phyloP scores from a whole-genome alignment of 2,113 vertebrate genomes.

The Diphyllodes magnificus region DNA sequence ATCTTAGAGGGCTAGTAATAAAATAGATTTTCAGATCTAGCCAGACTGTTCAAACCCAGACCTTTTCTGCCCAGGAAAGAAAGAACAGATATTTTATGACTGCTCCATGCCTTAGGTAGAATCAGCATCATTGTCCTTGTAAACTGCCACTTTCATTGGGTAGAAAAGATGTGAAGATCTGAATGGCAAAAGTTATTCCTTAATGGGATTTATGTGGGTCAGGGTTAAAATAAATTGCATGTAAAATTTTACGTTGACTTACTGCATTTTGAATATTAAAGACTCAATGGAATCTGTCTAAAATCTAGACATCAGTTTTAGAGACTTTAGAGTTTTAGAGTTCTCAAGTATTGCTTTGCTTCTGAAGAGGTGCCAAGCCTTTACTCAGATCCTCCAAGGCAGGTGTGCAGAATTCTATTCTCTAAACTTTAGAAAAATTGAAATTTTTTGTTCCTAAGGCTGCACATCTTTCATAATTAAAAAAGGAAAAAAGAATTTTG shows the following conservation, averaged over 20 bases:
- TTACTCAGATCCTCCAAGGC: neutral
- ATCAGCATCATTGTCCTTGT: neutral
- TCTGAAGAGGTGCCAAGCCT: neutral
- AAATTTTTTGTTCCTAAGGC: neutral
- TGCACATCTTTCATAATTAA: neutral
- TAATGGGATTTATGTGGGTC: neutral
- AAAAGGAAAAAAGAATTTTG: neutral
- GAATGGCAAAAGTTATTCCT: neutral
- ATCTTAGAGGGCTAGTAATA: neutral
- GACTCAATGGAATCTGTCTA: neutral
- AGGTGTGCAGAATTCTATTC: neutral
- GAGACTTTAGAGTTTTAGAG: neutral
- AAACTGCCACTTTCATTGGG: neutral
- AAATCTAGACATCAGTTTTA: neutral
- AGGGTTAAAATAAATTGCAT: neutral
- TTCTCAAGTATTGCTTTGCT: neutral
- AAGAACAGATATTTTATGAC: neutral
- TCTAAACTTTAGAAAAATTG: neutral
- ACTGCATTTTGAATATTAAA: neutral
- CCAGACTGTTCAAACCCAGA: neutral
- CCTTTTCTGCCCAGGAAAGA: neutral
- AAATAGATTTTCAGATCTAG: neutral
- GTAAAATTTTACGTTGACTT: neutral
- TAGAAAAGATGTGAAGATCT: neutral
- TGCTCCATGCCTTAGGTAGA: neutral